Evolutionary conservation across 2,113 vertebrate genomes (phyloP), one percentile per base, ranked within the genome.

Genomic region (Platanista minor): DNA sequence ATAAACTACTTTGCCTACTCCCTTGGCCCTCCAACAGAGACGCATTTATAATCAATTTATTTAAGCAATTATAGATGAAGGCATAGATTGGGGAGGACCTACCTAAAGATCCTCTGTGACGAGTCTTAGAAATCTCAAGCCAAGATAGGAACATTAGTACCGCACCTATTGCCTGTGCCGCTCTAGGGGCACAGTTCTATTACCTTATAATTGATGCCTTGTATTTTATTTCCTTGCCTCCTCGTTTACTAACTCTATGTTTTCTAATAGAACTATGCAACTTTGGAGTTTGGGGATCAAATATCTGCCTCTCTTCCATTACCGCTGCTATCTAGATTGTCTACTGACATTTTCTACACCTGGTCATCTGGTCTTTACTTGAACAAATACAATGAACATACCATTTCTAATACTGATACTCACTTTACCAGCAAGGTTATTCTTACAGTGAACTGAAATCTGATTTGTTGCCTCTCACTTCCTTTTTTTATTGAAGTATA

Each of bases 21-120:
- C 29, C 20, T 43, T 72, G 69, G 36, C 36, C 69, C 52, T 72
- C 52, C 25, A 64, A 77, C 82, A 41, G 61, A 87, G 43, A 81
- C 14, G 31, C 15, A 87, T 78, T 54, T 54, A 21, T 57, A 36
- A 25, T 64, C 29, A 29, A 27, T 54, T 87, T 75, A 77, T 90
- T 87, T 95, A 75, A 88, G 67, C 33, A 90, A 88, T 64, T 90
- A 72, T 11, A 90, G 46, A 83, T 78, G 66, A 77, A 92, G 54
- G 18, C 46, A 66, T 46, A 69, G 27, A 57, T 13, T 14, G 54
- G 29, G 18, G 31, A 43, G 61, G 49, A 59, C n/a, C 27, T 54
- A 90, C 11, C 6, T 39, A 66, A 75, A 93, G 43, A 72, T 83
- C 61, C 29, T 72, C 75, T 21, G 20, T 83, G 31, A 83, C 41